These are phyloP conservation scores for Enteromius mattozi DNA, from an alignment of 2,797 vertebrate species.

Conservation along the genomic window DNA sequence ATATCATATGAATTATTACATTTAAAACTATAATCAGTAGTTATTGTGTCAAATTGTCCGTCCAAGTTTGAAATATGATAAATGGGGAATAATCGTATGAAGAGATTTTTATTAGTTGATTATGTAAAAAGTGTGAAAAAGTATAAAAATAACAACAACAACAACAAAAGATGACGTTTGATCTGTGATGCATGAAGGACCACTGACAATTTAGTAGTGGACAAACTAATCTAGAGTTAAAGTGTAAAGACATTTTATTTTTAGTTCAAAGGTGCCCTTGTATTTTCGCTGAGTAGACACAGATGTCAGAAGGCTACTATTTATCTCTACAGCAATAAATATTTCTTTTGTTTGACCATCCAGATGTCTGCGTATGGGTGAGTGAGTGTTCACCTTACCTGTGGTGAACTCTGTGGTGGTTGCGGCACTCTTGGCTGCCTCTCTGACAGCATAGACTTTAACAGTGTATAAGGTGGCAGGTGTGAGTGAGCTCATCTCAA, in stretches of 20 bases:
- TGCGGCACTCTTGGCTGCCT: constrained; percentile 83
- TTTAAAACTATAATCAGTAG: not conserved
- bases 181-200: not conserved
- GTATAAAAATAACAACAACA: not conserved
- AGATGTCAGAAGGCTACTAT: not conserved
- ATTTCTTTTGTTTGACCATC: no score
- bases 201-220: not conserved
- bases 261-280: not conserved
- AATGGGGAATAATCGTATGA: not conserved
- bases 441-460: constrained; percentile 87
- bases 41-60: not conserved
- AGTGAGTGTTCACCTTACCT: constrained; percentile 73
- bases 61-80: not conserved
- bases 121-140: not conserved
- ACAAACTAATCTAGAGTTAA: not conserved
- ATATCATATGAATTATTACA: not conserved
- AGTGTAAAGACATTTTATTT: not conserved
- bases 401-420: constrained; percentile 89
- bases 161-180: not conserved
- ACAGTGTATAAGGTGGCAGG: constrained; percentile 89
- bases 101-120: not conserved
- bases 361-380: not conserved
- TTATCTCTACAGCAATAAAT: not conserved
- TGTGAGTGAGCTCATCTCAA: constrained; percentile 82
- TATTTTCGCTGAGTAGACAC: not conserved